phyloP scores from a whole-genome alignment of 2,797 vertebrate genomes.

The Heterohyrax brucei region DNA sequence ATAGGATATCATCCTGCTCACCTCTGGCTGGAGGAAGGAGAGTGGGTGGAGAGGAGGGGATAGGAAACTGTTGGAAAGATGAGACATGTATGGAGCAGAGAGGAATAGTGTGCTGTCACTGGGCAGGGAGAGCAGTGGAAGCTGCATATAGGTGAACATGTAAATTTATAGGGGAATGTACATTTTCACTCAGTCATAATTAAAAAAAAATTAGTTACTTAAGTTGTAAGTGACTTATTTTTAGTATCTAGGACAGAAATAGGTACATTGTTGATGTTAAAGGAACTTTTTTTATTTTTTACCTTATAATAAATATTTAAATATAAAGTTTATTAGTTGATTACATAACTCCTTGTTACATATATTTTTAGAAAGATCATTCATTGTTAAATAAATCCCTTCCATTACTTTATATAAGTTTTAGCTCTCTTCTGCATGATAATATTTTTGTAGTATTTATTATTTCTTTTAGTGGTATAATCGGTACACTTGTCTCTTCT shows the following conservation, averaged over 20 bases:
- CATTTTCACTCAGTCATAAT: too few species aligned
- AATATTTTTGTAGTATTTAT: neutral
- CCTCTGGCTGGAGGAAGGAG: too few species aligned
- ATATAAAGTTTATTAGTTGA: neutral
- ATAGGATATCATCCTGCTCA: too few species aligned
- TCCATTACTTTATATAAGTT: neutral
- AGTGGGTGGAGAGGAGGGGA: too few species aligned
- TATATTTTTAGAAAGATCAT: neutral
- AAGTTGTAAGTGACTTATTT: neutral
- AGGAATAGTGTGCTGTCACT: too few species aligned
- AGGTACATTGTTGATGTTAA: neutral
- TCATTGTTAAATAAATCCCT: slow-evolving; percentile 34
- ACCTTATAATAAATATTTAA: neutral
- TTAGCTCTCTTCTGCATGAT: neutral
- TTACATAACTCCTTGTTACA: neutral
- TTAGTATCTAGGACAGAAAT: neutral
- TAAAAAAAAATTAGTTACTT: neutral
- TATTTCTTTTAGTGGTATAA: neutral
- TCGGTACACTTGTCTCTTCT: neutral
- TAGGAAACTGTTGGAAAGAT: too few species aligned
- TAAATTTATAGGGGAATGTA: too few species aligned
- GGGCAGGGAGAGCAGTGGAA: too few species aligned
- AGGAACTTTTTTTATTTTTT: neutral
- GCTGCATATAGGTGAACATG: too few species aligned
- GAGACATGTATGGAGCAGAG: too few species aligned